Base-by-base conservation (phyloP, 2,888 invertebrate species). In the Lordiphosa andalusiaca region DNA sequence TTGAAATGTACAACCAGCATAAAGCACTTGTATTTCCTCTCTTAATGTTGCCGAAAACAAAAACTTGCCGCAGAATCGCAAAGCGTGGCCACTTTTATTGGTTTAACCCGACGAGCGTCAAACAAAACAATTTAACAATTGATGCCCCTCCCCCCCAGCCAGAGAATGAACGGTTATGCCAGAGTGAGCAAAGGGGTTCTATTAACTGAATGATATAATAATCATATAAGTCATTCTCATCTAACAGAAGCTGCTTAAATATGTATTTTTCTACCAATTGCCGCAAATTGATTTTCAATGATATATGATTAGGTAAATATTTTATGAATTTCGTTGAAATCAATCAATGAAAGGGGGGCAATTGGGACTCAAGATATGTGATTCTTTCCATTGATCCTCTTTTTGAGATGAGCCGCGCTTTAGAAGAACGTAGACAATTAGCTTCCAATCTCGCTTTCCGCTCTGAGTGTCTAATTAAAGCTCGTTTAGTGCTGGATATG, bases 41-140 rank as follows among this genome's bases (percentile, higher is more conserved):
- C 25, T 25, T 16, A 13, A 16, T 21, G 42, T 33, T 38, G 16
- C 16, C 33, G 35, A 59, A 67, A 48, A 64, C 25, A 49, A 37
- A 16, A 33, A n/a, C 6, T 16, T 6, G 12, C n/a, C 25, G 25
- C 10, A 44, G 53, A 64, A 73, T 67, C 71, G 78, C 40, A 52
- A 58, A 73, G 75, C 84, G 84, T 82, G 82, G 59, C 74, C 64
- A 48, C 67, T 67, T 82, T 84, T 77, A 84, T 84, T 76, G 82
- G 67, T 67, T 70, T 62, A 62, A 82, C 61, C 58, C 38, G 49
- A 48, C 48, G 35, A 49, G 55, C 42, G 56, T 39, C 66, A 52
- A 69, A 62, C 61, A 76, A 81, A 81, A 60, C 74, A 77, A 73
- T 84, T 84, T 57, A 70, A 84, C 74, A 84, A 76, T 81, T 76